Evolutionary conservation across 2,888 invertebrate genomes (phyloP), one percentile per base, ranked within the genome.

Genomic region (Drosophila affinis): DNA sequence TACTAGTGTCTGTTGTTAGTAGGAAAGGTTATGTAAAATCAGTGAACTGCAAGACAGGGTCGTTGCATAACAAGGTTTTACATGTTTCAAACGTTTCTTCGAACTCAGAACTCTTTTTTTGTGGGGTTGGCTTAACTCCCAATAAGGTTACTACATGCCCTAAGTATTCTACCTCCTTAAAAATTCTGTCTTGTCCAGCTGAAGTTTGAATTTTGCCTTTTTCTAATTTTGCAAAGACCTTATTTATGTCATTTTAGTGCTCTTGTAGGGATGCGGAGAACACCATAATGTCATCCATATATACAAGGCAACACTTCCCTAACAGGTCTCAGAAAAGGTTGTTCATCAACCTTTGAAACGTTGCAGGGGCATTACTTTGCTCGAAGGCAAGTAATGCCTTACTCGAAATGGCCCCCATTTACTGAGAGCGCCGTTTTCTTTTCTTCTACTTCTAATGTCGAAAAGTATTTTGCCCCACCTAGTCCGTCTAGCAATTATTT

Each of bases 11-110:
- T n/a, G n/a, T 21, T 21, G 1, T 21, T 21, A 21, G 18, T 21
- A 21, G 18, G 18, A 21, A 21, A 2, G 18, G 18, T 21, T 21
- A 21, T 21, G 18, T 21, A 2, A 21, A 21, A 21, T 21, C 18
- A 2, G 18, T 1, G 2, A 21, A 21, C 17, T 29, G 27, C 24
- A 58, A 58, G 3, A 48, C 39, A 3, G 51, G 49, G n/a, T 44
- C 27, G 24, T 51, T 59, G 14, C 51, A 59, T n/a, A 59, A 14
- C n/a, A 59, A 12, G 24, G 49, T 49, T 12, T 59, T 59, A 27
- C 59, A 51, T 17, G 49, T 39, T 34, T 59, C 27, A 18, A 59
- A 51, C 45, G 51, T 27, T 29, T 17, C 39, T 29, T 9, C 52
- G 21, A 44, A 59, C 18, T 52, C 44, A 5, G 21, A 6, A 34